These are phyloP conservation scores for Eucriotettix oculatus DNA, from an alignment of 2,888 invertebrate genomes.

Conservation along the genomic window DNA sequence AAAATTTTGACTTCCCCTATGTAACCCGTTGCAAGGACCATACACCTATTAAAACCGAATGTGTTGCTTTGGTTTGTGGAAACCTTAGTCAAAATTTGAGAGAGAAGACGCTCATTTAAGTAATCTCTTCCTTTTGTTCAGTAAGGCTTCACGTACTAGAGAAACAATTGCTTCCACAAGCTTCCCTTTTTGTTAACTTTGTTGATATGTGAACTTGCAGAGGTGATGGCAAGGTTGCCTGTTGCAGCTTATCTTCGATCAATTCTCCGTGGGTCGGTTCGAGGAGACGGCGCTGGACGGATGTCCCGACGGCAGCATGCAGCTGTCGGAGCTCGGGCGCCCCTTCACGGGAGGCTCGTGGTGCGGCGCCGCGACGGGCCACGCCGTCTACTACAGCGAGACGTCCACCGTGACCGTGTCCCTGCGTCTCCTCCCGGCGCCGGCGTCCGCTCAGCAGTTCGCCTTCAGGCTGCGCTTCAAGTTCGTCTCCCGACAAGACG, in stretches of 20 bases:
- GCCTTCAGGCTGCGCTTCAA: slow-evolving; percentile 65
- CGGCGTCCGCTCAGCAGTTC: slow-evolving; percentile 46
- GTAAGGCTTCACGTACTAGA: too few relatives aligned
- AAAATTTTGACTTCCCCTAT: too few relatives aligned
- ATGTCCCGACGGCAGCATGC: slow-evolving; percentile 79
- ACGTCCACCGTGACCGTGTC: slow-evolving; percentile 78
- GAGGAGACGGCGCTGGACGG: slow-evolving; percentile 52
- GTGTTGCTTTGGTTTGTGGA: too few relatives aligned
- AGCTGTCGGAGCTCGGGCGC: slow-evolving; percentile 68
- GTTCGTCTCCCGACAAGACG: slow-evolving; percentile 60
- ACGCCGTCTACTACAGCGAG: slow-evolving; percentile 77
- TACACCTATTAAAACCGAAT: too few relatives aligned
- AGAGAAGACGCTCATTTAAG: too few relatives aligned
- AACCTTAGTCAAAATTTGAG: too few relatives aligned
- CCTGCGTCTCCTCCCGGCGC: slow-evolving; percentile 47
- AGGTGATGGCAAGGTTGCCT: slow-evolving; percentile 6
- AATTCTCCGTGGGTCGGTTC: slow-evolving; percentile 72
- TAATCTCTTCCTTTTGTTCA: too few relatives aligned
- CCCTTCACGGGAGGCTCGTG: slow-evolving; percentile 81
- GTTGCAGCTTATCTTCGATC: slow-evolving; percentile 66
- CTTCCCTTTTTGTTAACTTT: too few relatives aligned
- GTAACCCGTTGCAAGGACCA: too few relatives aligned
- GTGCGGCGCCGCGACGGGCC: slow-evolving; percentile 70
- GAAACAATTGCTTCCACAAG: too few relatives aligned
- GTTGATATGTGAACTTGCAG: too few relatives aligned